Evolutionary conservation across 2,113 vertebrate species (phyloP), one percentile per base, ranked within the genome.

Genomic region (Tetraodon nigroviridis): DNA sequence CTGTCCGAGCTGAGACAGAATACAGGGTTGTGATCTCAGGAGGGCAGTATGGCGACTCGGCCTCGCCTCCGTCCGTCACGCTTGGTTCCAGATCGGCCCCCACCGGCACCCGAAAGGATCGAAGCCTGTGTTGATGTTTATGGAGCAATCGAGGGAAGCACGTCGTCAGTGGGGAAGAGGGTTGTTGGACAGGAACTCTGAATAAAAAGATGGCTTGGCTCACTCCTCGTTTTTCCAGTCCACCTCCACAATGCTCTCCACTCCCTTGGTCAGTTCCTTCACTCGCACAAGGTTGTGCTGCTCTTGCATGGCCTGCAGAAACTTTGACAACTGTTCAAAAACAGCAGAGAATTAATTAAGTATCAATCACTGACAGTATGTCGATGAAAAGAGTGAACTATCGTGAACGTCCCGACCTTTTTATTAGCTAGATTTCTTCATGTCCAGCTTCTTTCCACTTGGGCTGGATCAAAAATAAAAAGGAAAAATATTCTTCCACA

Each of bases 401-500:
- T 27, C 48, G 4, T 65, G 7, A n/a, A 62, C 6, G 46, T 47
- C 5, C 5, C 3, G 86, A 98, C 97, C 95, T 99, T 99, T 83
- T 92, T 98, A 75, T 96, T 96, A 99, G 80, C 95, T 98, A 64
- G 97, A 98, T 81, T 94, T 99, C 91, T 94, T 99, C 55, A 98
- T 89, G 64, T 99, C 97, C 66, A 99, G 76, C 51, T 94, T 92
- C 60, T 86, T 92, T 86, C 93, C 95, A 82, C 87, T 90, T 29
- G 95, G 96, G 86, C 96, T 98, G 69, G 37, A 16, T 6, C 12
- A 29, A 3, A 51, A 5, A n/a, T n/a, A n/a, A 12, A 51, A 21
- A 71, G 59, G 66, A 27, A n/a, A 24, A 48, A 55, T 16, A 5
- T 51, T 40, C 8, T 42, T 64, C 2, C 69, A 17, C 13, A 20